Conservation (phyloP, 2,888 invertebrate species). For the Eugnorisma glareosa region DNA sequence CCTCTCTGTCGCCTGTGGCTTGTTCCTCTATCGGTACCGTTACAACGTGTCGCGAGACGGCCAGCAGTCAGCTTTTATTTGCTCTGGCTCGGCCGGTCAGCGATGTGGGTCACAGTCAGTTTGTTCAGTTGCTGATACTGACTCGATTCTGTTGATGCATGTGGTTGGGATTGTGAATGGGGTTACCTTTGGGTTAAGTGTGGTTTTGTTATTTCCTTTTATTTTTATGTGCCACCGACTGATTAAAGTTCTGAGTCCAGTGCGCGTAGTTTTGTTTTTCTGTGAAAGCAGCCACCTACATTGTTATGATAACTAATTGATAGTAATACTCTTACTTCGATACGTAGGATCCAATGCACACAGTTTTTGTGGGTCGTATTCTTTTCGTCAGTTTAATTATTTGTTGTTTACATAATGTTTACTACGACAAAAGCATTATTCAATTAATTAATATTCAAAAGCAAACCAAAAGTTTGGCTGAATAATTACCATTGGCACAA, state of each 20-base stretch:
- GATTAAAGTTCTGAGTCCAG: neutral
- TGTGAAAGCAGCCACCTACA: neutral
- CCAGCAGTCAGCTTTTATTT: constrained; percentile 71
- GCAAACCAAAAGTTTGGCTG: neutral
- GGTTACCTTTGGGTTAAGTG: neutral
- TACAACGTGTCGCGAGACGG: constrained; percentile 70
- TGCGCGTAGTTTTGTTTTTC: neutral
- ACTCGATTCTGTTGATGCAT: constrained; percentile 28
- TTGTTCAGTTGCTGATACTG: constrained; percentile 50
- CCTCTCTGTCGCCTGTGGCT: constrained; percentile 33
- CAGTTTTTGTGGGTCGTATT: neutral
- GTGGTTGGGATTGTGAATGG: constrained; percentile 1
- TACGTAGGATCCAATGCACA: neutral
- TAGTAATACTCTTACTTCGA: neutral
- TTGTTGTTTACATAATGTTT: too few species aligned
- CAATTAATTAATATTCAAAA: neutral
- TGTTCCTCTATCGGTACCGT: constrained; percentile 69
- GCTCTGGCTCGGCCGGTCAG: constrained; percentile 63
- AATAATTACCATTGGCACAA: neutral
- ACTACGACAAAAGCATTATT: neutral
- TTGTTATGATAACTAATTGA: neutral
- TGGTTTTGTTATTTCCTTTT: neutral
- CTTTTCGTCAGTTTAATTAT: too few species aligned
- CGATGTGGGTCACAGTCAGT: constrained; percentile 69
- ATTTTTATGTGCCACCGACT: neutral